Conservation (phyloP, 2,888 invertebrate species). For the Subacronicta megacephala region DNA sequence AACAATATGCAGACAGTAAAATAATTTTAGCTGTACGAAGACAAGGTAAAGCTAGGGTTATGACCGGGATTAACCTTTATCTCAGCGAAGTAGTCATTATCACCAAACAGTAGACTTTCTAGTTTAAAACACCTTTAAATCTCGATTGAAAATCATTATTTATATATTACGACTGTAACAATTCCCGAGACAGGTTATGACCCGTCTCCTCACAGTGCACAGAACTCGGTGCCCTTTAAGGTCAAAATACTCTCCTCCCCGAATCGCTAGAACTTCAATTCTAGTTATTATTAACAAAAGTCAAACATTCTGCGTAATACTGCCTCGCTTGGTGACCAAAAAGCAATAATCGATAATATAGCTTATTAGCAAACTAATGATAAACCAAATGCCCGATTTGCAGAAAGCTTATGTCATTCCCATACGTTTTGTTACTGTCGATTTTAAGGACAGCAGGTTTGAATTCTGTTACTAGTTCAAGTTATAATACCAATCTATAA, state of each 20-base stretch:
- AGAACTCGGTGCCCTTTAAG: slow-evolving; percentile 28
- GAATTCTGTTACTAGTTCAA: too few relatives aligned
- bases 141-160: neutral
- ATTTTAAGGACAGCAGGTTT: too few relatives aligned
- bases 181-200: slow-evolving; percentile 24
- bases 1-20: slow-evolving; percentile 13
- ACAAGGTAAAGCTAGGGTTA: neutral
- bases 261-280: neutral
- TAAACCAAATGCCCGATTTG: too few relatives aligned
- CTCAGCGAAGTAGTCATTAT: neutral
- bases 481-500: too few relatives aligned
- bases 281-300: neutral
- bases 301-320: neutral
- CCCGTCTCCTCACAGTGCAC: slow-evolving; percentile 27
- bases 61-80: slow-evolving; percentile 3
- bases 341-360: too few relatives aligned
- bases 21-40: slow-evolving; percentile 16
- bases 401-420: too few relatives aligned
- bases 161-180: slow-evolving; percentile 1
- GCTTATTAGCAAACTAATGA: too few relatives aligned
- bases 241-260: slow-evolving; percentile 16
- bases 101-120: neutral
- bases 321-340: too few relatives aligned
- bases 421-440: too few relatives aligned
- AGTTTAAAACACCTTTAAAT: neutral